Evolutionary conservation across 1,140 invertebrate species (phyloP).

Genomic region (Hyposmocoma kahamanoa): DNA sequence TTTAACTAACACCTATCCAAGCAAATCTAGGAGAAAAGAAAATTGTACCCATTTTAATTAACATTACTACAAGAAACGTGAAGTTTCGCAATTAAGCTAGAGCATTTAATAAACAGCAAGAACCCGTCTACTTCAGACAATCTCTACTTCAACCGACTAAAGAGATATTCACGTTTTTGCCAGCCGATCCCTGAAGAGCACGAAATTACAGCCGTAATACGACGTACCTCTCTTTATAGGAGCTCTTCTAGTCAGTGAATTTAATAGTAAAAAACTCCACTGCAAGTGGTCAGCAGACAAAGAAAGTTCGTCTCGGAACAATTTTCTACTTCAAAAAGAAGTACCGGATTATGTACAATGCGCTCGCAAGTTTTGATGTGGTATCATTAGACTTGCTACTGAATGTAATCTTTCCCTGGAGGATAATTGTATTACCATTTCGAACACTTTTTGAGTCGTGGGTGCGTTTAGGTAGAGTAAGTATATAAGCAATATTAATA

Average conservation of each 20-base stretch:
- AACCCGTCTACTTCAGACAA: conserved; percentile 14
- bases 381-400: conserved; percentile 10
- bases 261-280: conserved; percentile 58
- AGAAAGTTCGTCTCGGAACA: conserved; percentile 55
- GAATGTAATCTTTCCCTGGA: conserved; percentile 7
- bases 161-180: conserved; percentile 4
- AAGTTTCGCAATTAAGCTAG: too few species aligned
- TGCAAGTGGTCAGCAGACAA: conserved; percentile 57
- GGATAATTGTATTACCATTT: too few species aligned
- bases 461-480: too few species aligned
- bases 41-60: too few species aligned
- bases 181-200: conserved; percentile 12
- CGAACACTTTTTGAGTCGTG: too few species aligned
- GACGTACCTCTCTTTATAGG: neutral
- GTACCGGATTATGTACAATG: conserved; percentile 33
- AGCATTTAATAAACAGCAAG: conserved; percentile 2
- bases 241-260: conserved; percentile 25
- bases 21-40: too few species aligned
- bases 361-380: conserved; percentile 20
- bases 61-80: too few species aligned
- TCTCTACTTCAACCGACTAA: conserved; percentile 8
- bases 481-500: too few species aligned
- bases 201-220: conserved; percentile 39
- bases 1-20: too few species aligned
- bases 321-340: conserved; percentile 64